phyloP scores from a whole-genome alignment of 2,888 invertebrate species.

The Eilema sororculum region DNA sequence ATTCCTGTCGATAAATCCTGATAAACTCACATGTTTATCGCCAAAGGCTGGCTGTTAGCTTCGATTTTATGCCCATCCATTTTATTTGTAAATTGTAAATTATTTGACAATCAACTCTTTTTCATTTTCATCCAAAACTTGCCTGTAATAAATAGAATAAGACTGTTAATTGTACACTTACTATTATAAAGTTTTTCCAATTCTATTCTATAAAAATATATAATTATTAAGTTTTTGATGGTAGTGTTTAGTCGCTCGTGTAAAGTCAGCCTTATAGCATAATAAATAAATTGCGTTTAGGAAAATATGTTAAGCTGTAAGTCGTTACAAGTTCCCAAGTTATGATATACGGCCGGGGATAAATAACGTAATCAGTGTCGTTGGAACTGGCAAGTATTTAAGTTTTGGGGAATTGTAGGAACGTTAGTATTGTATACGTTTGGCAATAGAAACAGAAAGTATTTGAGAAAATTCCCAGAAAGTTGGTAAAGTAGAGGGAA shows the following conservation, averaged over 20 bases:
- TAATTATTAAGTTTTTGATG: background rate
- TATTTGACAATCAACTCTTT: too few relatives aligned
- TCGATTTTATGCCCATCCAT: too few relatives aligned
- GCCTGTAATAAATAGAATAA: too few relatives aligned
- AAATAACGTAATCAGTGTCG: conserved; percentile 16
- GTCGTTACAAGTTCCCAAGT: conserved; percentile 19
- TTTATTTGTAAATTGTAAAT: too few relatives aligned
- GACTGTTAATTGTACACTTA: too few relatives aligned
- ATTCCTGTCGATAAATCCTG: too few relatives aligned
- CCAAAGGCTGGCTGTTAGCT: too few relatives aligned
- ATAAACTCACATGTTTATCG: too few relatives aligned
- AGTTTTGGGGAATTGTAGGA: background rate
- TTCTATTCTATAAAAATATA: too few relatives aligned
- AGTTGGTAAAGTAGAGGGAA: background rate
- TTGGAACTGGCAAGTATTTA: background rate
- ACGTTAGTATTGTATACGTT: background rate
- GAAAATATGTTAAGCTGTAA: conserved; percentile 21
- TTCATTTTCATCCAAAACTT: too few relatives aligned
- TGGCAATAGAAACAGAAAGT: background rate
- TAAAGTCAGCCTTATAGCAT: background rate
- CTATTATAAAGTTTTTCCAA: too few relatives aligned
- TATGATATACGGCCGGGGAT: conserved; percentile 14
- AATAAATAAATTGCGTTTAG: conserved; percentile 14
- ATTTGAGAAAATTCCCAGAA: background rate
- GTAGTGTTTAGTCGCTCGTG: background rate